Evolutionary conservation across 1,140 invertebrate species (phyloP).

Genomic region (Argopecten irradians): DNA sequence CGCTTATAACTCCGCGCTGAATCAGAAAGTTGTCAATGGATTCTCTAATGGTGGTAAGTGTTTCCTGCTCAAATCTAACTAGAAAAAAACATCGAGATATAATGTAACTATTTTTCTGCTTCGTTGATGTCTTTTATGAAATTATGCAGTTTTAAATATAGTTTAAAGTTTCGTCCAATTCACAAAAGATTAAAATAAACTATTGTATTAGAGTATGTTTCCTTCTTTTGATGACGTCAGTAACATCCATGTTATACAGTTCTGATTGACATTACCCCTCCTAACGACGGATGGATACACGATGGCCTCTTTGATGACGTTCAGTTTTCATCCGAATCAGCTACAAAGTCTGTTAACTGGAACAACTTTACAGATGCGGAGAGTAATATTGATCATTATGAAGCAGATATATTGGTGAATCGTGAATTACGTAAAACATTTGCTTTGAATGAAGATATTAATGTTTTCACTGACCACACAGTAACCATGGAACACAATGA

Average conservation of each 20-base stretch:
- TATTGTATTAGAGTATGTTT: no score
- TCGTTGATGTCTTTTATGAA: no score
- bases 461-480: conserved; percentile 25
- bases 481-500: conserved; percentile 30
- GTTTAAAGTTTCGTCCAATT: no score
- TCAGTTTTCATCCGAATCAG: conserved; percentile 48
- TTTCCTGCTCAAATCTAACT: no score
- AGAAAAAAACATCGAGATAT: no score
- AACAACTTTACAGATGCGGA: conserved; percentile 53
- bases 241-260: conserved; percentile 38
- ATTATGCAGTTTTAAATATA: no score
- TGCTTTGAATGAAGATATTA: not conserved
- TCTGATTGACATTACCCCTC: conserved; percentile 51
- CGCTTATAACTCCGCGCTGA: conserved; percentile 59
- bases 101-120: no score
- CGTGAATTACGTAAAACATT: conserved; percentile 33
- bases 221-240: no score
- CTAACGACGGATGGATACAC: conserved; percentile 42
- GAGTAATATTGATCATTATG: conserved; percentile 46
- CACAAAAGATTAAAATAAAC: no score
- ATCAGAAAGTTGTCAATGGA: conserved; percentile 46
- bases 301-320: conserved; percentile 49
- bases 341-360: conserved; percentile 41
- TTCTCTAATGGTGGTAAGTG: conserved; percentile 60
- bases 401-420: conserved; percentile 41